Evolutionary conservation across 2,888 invertebrate genomes (phyloP).

Genomic region (Metallyticus violacea): DNA sequence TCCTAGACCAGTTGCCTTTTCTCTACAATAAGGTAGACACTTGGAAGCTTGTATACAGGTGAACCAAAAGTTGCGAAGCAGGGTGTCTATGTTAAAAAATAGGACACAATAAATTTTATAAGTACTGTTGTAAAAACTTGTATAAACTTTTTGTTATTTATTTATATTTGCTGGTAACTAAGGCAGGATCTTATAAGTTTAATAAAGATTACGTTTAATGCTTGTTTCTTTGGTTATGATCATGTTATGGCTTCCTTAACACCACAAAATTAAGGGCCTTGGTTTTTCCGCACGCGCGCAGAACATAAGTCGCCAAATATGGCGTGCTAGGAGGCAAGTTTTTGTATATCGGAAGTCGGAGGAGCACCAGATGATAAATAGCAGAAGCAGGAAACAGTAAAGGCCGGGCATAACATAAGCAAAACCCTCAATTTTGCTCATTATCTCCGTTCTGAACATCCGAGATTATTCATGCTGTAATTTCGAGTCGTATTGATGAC

Average conservation of each 20-base stretch:
- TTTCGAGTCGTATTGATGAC: neutral
- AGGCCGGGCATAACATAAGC: neutral
- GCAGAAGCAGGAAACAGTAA: neutral
- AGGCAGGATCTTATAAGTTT: no score
- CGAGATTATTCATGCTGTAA: neutral
- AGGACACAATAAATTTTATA: no score
- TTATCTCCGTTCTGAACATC: neutral
- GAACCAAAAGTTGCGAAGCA: no score
- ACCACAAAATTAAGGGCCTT: neutral
- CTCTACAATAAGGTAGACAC: no score
- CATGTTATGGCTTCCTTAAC: neutral
- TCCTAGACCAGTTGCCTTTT: no score
- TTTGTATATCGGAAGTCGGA: neutral
- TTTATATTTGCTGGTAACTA: no score
- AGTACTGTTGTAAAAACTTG: no score
- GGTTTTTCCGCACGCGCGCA: neutral
- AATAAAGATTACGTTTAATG: no score
- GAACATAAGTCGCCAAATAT: neutral
- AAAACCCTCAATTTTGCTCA: neutral
- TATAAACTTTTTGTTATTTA: no score
- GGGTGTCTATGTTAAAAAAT: no score
- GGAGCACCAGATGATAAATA: neutral
- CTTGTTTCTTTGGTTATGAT: no score
- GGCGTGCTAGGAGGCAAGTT: neutral
- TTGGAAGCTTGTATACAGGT: no score